Base-by-base conservation (phyloP, 2,797 vertebrate species). In the Falco concolor region DNA sequence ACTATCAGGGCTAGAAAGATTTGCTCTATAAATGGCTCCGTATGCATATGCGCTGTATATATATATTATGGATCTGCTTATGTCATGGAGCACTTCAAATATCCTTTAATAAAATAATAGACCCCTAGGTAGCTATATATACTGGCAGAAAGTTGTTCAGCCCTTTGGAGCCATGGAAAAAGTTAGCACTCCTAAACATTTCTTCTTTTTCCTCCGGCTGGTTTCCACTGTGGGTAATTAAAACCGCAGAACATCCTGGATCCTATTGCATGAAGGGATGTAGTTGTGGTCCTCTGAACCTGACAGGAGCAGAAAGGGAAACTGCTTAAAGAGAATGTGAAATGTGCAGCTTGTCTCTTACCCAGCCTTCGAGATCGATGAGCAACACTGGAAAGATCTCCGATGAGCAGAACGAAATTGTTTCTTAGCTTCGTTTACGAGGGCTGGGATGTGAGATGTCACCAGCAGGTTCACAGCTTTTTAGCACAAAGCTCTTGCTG, bases 81-180 rank as follows among this genome's bases (percentile, higher is more conserved):
- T 92, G 92, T 80, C 72, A 91, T 45, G 47, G 68, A 89, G 70
- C 74, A 82, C 91, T 96, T 93, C 84, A 95, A 69, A 89, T 83
- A 93, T 23, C 65, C 82, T 57, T 89, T 92, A 93, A 95, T 95
- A 90, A 97, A 97, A 84, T 95, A 92, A 97, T 59, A 84, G 56
- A 89, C 76, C 95, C 95, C 72, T 72, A 78, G 93, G 80, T 83
- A 92, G 89, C 84, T 87, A 8, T 96, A 93, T 79, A 50, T 45
- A 27, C 83, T 94, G 89, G 84, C 72, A 96, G 50, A 80, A 85
- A 73, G 85, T 95, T 95, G 74, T 70, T 74, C 27, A 13, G 80
- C 84, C 61, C 81, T 96, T 94, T 92, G 90, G 85, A 90, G 91
- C 83, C 19, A 6, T 72, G 95, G 93, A 93, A 95, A 95, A 91